A percentile compares a stretch with the other conserved stretches of the same genome.
phyloP scores from a whole-genome alignment of 2,888 invertebrate genomes.

The Acleris cristana region DNA sequence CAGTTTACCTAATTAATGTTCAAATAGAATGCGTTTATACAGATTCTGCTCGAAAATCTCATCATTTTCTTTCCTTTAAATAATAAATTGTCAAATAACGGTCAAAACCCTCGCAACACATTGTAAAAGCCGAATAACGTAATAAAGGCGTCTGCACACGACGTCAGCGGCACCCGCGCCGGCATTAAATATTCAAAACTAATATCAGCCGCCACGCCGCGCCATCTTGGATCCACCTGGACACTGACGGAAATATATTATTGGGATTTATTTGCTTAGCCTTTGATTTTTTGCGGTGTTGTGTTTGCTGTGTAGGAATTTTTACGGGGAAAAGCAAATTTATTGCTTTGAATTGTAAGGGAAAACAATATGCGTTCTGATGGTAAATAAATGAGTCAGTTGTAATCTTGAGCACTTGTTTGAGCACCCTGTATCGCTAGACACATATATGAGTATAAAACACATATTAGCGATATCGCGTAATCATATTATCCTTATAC shows the following conservation, averaged over 20 bases:
- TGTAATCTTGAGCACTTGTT: no score
- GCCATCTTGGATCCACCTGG: conserved; percentile 16
- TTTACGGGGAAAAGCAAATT: no score
- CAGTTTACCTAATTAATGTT: no score
- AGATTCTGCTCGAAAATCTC: no score
- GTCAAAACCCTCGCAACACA: not conserved
- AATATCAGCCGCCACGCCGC: conserved; percentile 41
- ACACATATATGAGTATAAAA: no score
- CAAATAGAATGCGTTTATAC: no score
- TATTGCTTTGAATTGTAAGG: no score
- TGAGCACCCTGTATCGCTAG: no score
- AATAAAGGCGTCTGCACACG: conserved; percentile 26
- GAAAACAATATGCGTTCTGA: no score
- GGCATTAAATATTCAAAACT: conserved; percentile 54
- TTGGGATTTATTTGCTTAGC: conserved; percentile 26
- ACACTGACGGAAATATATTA: conserved; percentile 26
- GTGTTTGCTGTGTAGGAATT: not conserved
- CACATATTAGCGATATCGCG: no score
- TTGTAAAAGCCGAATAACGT: not conserved
- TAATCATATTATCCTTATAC: no score
- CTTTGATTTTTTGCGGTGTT: conserved; percentile 14
- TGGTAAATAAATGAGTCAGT: no score
- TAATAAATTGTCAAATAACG: not conserved
- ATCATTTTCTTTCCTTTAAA: not conserved
- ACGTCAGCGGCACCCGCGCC: conserved; percentile 39